Evolutionary conservation across 2,797 vertebrate genomes (phyloP), one percentile per base, ranked within the genome.

Genomic region (Tragopan temminckii): DNA sequence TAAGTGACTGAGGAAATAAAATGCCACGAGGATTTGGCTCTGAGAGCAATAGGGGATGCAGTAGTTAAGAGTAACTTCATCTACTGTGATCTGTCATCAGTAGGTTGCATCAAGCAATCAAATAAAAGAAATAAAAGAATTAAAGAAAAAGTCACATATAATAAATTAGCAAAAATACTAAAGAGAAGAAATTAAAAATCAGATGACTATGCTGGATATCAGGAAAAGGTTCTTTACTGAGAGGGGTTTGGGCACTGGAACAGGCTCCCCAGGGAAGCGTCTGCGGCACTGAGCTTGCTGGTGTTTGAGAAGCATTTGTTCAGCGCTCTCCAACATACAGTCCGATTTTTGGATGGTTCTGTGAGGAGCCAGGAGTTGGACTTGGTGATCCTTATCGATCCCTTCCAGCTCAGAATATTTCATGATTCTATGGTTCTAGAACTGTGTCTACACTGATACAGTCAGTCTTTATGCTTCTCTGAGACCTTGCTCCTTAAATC

Each of bases 31-130:
- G 53, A 78, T 96, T 83, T 83, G 90, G 80, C 50, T 96, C 25
- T 88, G 17, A 61, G 78, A 96, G 53, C 42, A 89, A 70, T 29
- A 90, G 27, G 75, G 85, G 72, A 62, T 89, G 70, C 80, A 35
- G 78, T 71, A 89, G 80, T 93, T 97, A 69, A 94, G 53, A 94
- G 83, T 93, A 93, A 96, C 77, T 89, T 95, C 83, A 94, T 95
- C 43, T 83, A 87, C 80, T 84, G 68, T 20, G n/a, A n/a, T n/a
- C n/a, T n/a, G n/a, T 79, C 87, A 93, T 64, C 79, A 89, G 64
- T 80, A 92, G 79, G 86, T 69, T 96, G 46, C 88, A 80, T 94
- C 96, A 96, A 88, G 85, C 88, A 94, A 97, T 93, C 96, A 88
- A 86, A 96, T 94, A 95, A n/a, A n/a, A n/a, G n/a, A n/a, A n/a